Base-by-base conservation (phyloP, 2,113 vertebrate species). In the Gavia stellata region DNA sequence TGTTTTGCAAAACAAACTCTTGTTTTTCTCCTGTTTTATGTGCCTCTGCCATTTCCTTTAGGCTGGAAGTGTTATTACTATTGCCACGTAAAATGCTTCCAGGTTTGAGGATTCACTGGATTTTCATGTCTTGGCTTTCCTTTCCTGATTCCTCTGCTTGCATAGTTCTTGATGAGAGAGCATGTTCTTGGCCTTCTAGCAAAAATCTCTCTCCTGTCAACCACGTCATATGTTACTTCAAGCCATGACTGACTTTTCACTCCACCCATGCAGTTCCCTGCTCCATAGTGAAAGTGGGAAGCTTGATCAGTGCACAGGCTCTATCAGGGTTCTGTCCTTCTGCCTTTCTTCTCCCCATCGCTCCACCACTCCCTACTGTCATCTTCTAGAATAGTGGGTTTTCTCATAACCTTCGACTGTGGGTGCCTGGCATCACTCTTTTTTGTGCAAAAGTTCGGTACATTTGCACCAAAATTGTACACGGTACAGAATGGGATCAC, bases 271-370 rank as follows among this genome's bases (percentile, higher is more conserved):
- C 4, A 7, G 10, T n/a, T 72, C n/a, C 55, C 31, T 7, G 18
- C 19, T 9, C 9, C 14, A 6, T 44, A 1, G 1, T 6, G 1
- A 2, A 28, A n/a, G 10, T 6, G 8, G 17, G 36, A 45, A 2
- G 29, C 14, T 18, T 16, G 12, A 21, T 73, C 42, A 6, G 10
- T 33, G 19, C 28, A 1, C 23, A 28, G 31, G 25, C 25, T 67
- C 9, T 44, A 0, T 20, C 0, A 2, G 36, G 19, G 8, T 33
- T 78, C 72, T 50, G 31, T 74, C 17, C 24, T 79, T 20, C 34
- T 63, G 18, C 55, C 11, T 33, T 65, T 45, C 6, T 52, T 66
- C 18, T 67, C 8, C 24, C 11, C 6, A 3, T 45, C 14, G 2
- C 26, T 40, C 29, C 17, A 6, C 40, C 14, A 6, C 15, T 62